Evolutionary conservation across 1,140 invertebrate genomes (phyloP).

Genomic region (Lethocerus indicus): DNA sequence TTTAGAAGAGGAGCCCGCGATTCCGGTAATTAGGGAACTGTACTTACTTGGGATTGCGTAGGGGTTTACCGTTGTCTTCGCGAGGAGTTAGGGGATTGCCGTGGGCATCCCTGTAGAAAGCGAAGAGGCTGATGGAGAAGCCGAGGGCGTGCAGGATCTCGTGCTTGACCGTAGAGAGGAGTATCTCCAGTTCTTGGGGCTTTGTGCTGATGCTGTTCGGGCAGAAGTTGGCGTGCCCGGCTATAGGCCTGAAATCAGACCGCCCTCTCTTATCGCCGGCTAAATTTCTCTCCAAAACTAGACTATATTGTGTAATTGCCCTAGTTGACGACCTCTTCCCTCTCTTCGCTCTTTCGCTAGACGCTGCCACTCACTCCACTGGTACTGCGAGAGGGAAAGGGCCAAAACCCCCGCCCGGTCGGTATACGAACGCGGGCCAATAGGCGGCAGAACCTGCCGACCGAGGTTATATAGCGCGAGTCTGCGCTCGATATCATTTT

Average conservation of each 20-base stretch:
- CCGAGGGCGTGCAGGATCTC: conserved; percentile 96
- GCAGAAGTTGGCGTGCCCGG: conserved; percentile 95
- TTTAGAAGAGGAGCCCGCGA: too few relatives aligned
- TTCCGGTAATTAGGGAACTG: too few relatives aligned
- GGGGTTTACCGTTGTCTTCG: conserved; percentile 71
- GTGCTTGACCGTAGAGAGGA: conserved; percentile 94
- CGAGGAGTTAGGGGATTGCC: conserved; percentile 72
- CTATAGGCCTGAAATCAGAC: conserved; percentile 74
- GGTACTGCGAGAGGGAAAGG: too few relatives aligned
- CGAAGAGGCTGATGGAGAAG: conserved; percentile 88
- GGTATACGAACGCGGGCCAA: too few relatives aligned
- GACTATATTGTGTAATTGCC: too few relatives aligned
- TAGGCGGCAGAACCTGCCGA: too few relatives aligned
- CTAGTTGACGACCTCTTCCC: too few relatives aligned
- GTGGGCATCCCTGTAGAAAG: conserved; percentile 76
- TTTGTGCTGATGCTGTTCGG: conserved; percentile 89
- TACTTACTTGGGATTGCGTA: conserved; percentile 73
- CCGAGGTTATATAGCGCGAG: neutral
- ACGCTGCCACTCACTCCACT: too few relatives aligned
- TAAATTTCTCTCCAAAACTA: too few relatives aligned
- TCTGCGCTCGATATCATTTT: neutral
- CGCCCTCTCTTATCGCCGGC: too few relatives aligned
- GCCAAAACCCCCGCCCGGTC: too few relatives aligned
- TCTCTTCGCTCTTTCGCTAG: too few relatives aligned
- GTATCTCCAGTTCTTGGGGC: conserved; percentile 77